Evolutionary conservation across 2,797 vertebrate species (phyloP).

Genomic region (Myoxocephalus aenaeus): DNA sequence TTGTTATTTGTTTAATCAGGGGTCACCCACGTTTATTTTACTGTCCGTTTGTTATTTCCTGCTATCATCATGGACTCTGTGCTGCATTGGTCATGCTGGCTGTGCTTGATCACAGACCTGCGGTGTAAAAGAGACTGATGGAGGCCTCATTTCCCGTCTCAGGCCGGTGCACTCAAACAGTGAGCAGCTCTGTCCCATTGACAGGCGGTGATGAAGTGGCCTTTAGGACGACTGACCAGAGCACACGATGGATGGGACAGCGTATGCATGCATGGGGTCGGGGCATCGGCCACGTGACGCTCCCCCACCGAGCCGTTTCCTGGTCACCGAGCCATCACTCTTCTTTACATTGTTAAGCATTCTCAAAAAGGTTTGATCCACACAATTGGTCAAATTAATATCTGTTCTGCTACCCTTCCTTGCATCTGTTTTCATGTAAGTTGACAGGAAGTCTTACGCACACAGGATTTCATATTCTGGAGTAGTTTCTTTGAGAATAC

Average conservation of each 20-base stretch:
- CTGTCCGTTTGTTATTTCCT: conserved; percentile 4
- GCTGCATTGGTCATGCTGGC: conserved; percentile 5
- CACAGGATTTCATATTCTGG: not conserved
- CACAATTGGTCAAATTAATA: conserved; percentile 8
- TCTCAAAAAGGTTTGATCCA: conserved; percentile 24
- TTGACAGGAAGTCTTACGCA: not conserved
- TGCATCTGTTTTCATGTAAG: not conserved
- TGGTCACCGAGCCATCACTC: conserved; percentile 47
- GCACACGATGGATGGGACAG: conserved; percentile 69
- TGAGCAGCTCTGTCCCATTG: conserved; percentile 58
- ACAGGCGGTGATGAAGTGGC: conserved; percentile 73
- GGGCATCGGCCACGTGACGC: conserved; percentile 57
- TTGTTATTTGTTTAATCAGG: not conserved
- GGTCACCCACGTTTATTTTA: not conserved
- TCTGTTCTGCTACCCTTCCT: not conserved
- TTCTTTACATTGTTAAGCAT: conserved; percentile 40
- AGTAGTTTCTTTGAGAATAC: conserved; percentile 2
- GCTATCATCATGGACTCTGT: not conserved
- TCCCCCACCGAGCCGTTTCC: conserved; percentile 56
- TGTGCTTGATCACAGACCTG: conserved; percentile 8
- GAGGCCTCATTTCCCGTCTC: conserved; percentile 39
- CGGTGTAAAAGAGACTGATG: conserved; percentile 35
- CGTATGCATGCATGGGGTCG: conserved; percentile 39
- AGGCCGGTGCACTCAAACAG: conserved; percentile 54
- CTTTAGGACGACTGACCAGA: conserved; percentile 59